These are phyloP conservation scores for Rhopalosiphum padi DNA, from an alignment of 1,140 invertebrate genomes.

Conservation along the genomic window DNA sequence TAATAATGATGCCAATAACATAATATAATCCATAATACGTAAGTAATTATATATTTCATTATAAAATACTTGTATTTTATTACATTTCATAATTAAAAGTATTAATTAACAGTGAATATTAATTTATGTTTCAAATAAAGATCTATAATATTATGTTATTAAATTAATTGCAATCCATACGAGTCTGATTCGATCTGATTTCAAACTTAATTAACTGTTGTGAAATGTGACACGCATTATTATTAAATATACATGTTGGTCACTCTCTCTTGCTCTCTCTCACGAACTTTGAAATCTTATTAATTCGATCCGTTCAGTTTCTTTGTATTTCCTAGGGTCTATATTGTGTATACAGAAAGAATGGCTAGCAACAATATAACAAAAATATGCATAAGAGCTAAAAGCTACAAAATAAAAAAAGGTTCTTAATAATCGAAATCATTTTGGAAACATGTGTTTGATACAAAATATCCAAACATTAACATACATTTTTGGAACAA, in stretches of 20 bases:
- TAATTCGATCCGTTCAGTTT: not conserved
- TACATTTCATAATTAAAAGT: not conserved
- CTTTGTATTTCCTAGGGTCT: not conserved
- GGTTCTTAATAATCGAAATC: no score
- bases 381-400: no score
- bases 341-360: no score
- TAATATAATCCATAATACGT: not conserved
- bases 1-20: no score
- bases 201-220: slow-evolving; percentile 2
- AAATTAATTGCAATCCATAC: not conserved
- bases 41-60: not conserved
- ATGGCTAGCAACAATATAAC: no score
- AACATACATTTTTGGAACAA: no score
- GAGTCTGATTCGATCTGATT: not conserved
- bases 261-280: not conserved
- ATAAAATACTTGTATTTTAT: not conserved
- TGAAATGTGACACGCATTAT: not conserved
- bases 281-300: not conserved
- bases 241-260: not conserved
- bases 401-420: no score
- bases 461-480: no score
- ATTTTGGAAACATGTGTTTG: no score
- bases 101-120: not conserved
- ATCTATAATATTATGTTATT: not conserved
- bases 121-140: not conserved